Evolutionary conservation across 2,797 vertebrate genomes (phyloP).

Genomic region (Carcharodon carcharias): DNA sequence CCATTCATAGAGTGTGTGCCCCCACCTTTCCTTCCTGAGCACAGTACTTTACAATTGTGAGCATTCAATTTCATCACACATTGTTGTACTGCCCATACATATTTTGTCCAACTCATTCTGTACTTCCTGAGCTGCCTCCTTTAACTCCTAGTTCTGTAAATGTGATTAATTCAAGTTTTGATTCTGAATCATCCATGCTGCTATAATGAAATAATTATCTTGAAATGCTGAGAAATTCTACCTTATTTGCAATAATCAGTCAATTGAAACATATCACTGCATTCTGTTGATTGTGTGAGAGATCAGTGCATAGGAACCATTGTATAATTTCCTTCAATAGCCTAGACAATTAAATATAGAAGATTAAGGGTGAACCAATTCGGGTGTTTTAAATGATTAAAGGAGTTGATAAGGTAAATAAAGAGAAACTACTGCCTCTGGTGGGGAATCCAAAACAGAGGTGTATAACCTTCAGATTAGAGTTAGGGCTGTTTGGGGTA

Average conservation of each 20-base stretch:
- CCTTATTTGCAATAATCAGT: not conserved
- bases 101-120: not conserved
- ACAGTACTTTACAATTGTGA: not conserved
- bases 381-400: not conserved
- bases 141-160: not conserved
- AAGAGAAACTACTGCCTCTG: not conserved
- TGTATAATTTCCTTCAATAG: not conserved
- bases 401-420: not conserved
- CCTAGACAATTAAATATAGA: not conserved
- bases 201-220: not conserved
- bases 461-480: not conserved
- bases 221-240: not conserved
- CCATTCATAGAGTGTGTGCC: not conserved
- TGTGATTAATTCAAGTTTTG: not conserved
- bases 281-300: not conserved
- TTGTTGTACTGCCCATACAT: not conserved
- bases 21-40: not conserved
- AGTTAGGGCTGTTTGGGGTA: not conserved
- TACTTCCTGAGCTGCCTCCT: not conserved
- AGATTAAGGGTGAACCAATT: not conserved
- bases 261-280: not conserved
- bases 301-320: not conserved
- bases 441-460: not conserved
- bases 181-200: not conserved
- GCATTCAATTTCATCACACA: not conserved